A percentile compares a stretch with the other conserved stretches of the same genome.
Evolutionary conservation across 2,888 invertebrate genomes (phyloP).

Genomic region (Pyrgus malvae): DNA sequence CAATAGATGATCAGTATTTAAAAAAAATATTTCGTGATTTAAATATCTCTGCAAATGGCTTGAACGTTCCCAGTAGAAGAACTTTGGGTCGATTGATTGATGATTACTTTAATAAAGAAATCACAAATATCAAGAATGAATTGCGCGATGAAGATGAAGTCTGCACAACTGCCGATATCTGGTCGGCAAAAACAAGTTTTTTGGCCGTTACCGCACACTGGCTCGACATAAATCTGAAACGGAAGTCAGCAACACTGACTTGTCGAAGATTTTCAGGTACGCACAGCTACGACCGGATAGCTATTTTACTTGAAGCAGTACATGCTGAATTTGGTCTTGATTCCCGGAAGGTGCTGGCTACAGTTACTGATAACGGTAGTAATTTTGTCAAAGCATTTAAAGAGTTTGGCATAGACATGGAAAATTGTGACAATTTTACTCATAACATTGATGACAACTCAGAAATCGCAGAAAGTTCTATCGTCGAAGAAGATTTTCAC

Average conservation of each 20-base stretch:
- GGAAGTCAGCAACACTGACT: neutral
- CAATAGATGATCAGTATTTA: slow-evolving; percentile 24
- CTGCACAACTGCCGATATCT: slow-evolving; percentile 1
- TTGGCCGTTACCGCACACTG: neutral
- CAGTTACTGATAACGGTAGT: slow-evolving; percentile 30
- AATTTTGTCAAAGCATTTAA: slow-evolving; percentile 24
- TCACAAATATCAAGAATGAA: slow-evolving; percentile 2
- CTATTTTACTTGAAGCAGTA: neutral
- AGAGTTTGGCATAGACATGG: slow-evolving; percentile 14
- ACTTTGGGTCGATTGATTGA: neutral
- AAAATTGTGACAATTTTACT: neutral
- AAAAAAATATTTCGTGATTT: slow-evolving; percentile 24
- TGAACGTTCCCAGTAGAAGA: neutral
- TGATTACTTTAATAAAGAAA: neutral
- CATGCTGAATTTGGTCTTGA: slow-evolving; percentile 6
- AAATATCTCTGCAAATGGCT: slow-evolving; percentile 9
- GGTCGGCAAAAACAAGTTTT: neutral
- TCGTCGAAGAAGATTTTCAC: neutral
- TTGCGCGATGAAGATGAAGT: neutral
- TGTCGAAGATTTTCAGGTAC: slow-evolving; percentile 3
- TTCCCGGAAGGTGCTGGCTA: slow-evolving; percentile 23
- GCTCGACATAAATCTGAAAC: neutral
- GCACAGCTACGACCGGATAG: neutral
- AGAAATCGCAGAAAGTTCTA: neutral
- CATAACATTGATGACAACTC: neutral